These are phyloP conservation scores for Eutolmus rufibarbis DNA, from an alignment of 2,888 invertebrate genomes.

Conservation along the genomic window DNA sequence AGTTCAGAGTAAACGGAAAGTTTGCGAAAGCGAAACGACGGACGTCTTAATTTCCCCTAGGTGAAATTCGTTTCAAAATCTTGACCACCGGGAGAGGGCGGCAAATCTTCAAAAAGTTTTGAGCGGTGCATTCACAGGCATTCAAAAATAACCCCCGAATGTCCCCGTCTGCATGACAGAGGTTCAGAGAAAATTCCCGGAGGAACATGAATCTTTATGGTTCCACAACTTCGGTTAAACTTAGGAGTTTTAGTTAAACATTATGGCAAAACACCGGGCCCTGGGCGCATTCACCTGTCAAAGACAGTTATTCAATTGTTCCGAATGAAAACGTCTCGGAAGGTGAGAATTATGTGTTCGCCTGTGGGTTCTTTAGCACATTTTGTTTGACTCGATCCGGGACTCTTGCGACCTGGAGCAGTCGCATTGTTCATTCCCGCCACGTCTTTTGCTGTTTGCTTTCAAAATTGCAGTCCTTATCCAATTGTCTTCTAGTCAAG, in stretches of 20 bases:
- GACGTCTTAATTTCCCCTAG: slow-evolving; percentile 6
- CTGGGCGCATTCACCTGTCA: background rate
- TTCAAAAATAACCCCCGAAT: background rate
- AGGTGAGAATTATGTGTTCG: background rate
- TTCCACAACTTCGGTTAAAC: background rate
- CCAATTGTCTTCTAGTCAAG: background rate
- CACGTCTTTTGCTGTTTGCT: background rate
- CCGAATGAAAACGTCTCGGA: background rate
- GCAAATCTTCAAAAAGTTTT: background rate
- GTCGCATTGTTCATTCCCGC: background rate
- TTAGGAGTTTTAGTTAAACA: background rate
- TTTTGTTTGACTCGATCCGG: background rate
- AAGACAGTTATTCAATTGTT: background rate
- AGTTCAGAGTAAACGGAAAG: background rate
- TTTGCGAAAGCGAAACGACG: background rate
- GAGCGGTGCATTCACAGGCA: background rate
- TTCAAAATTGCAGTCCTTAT: background rate
- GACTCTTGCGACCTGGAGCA: background rate
- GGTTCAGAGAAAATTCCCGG: background rate
- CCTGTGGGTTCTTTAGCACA: background rate
- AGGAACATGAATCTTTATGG: background rate
- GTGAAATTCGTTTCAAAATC: background rate
- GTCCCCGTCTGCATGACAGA: background rate
- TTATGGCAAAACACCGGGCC: background rate
- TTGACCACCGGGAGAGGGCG: background rate